Evolutionary conservation across 2,797 vertebrate species (phyloP).

Genomic region (Lepilemur ruficaudatus): DNA sequence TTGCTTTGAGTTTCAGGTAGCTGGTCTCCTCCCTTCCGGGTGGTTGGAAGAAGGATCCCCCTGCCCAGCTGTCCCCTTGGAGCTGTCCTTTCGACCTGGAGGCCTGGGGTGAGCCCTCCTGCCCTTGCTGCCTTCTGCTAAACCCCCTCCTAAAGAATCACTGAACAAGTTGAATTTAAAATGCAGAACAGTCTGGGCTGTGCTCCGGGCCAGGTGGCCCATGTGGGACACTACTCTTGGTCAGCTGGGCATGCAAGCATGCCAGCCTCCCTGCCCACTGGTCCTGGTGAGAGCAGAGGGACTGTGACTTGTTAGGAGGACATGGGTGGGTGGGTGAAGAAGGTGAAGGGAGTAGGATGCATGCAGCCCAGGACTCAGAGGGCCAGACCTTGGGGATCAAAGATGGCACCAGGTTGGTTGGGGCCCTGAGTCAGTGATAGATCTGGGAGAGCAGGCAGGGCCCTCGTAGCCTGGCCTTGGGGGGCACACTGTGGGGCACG

Average conservation of each 20-base stretch:
- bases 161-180: background rate
- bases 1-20: slow-evolving; percentile 66
- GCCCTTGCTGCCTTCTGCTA: background rate
- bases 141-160: background rate
- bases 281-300: background rate
- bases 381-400: background rate
- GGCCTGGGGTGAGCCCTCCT: background rate
- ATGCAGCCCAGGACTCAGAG: background rate
- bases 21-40: background rate
- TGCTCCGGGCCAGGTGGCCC: background rate
- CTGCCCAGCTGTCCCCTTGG: background rate
- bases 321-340: background rate
- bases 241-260: background rate
- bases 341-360: background rate
- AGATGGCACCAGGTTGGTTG: background rate
- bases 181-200: background rate
- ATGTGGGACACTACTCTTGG: background rate
- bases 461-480: no score
- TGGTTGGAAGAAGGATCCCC: background rate
- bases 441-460: background rate
- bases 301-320: background rate
- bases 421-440: background rate
- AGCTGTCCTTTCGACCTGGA: background rate
- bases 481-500: background rate
- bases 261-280: background rate